phyloP scores from a whole-genome alignment of 2,113 vertebrate species.

The Nipponia nippon region DNA sequence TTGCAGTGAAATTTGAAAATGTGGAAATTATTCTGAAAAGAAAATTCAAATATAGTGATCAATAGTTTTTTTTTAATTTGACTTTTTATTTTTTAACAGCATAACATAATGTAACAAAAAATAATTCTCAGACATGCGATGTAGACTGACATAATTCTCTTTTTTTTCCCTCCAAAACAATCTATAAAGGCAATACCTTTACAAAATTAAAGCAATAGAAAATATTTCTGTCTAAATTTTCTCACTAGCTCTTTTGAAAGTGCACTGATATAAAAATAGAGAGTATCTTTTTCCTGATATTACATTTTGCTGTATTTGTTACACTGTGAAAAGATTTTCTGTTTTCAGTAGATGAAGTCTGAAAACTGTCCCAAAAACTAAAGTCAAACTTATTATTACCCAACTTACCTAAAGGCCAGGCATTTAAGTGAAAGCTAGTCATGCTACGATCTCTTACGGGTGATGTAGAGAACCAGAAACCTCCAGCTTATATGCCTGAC shows the following conservation, averaged over 20 bases:
- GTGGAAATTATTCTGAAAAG: background rate
- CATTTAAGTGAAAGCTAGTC: background rate
- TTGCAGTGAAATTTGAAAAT: background rate
- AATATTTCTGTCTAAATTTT: background rate
- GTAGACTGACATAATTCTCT: background rate
- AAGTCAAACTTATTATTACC: background rate
- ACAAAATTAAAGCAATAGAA: background rate
- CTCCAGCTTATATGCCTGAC: background rate
- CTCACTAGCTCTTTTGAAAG: background rate
- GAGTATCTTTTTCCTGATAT: background rate
- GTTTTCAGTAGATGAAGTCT: background rate
- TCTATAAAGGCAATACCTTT: background rate
- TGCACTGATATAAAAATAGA: background rate
- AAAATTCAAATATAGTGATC: background rate
- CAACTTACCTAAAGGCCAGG: background rate
- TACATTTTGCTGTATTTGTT: background rate
- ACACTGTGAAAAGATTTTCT: background rate
- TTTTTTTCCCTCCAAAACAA: background rate
- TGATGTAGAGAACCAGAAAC: background rate
- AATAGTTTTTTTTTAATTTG: background rate
- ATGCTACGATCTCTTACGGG: background rate
- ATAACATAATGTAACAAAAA: background rate
- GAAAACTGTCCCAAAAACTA: background rate
- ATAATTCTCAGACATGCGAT: background rate
- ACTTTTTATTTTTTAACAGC: background rate